Base-by-base conservation (phyloP, 2,113 vertebrate genomes). In the Hippocampus abdominalis region DNA sequence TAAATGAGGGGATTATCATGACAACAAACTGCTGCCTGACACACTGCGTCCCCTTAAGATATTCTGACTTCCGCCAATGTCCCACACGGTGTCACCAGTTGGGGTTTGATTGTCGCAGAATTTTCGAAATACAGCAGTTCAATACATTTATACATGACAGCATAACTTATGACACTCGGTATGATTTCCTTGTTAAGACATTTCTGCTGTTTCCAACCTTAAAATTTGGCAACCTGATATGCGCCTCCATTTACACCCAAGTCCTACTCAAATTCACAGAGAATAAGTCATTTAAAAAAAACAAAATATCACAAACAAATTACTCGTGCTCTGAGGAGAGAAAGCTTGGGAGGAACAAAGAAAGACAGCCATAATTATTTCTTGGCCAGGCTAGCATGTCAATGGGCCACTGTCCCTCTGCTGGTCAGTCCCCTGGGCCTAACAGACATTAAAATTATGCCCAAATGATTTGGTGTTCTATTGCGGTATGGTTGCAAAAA, bases 321-420 rank as follows among this genome's bases (percentile, higher is more conserved):
- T 88, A 91, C 90, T 81, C 78, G 86, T 81, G 84, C 87, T 84
- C 81, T 81, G n/a, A 64, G 63, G 88, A 82, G 87, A 91, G 87
- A 84, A 85, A 88, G 89, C 86, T 87, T 64, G 81, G 77, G 84
- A 84, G 82, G 91, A 92, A 93, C 91, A 92, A 92, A 91, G 89
- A 91, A 87, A 83, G 91, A 87, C 88, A 85, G 90, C 87, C 85
- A 81, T 92, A 91, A 93, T 93, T 92, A 92, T 92, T 90, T 91
- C 85, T 85, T 87, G 86, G 87, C 89, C 91, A 92, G 91, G 87
- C 78, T 76, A 74, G 91, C 89, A 92, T 92, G 92, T 91, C 89
- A 91, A 92, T 91, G 90, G 91, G 84, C 88, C 89, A 89, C 89
- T 89, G 86, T 86, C 80, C 57, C 88, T 87, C 81, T 84, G 81